These are phyloP conservation scores for Phainopepla nitens DNA, from an alignment of 2,113 vertebrate species.

Conservation along the genomic window DNA sequence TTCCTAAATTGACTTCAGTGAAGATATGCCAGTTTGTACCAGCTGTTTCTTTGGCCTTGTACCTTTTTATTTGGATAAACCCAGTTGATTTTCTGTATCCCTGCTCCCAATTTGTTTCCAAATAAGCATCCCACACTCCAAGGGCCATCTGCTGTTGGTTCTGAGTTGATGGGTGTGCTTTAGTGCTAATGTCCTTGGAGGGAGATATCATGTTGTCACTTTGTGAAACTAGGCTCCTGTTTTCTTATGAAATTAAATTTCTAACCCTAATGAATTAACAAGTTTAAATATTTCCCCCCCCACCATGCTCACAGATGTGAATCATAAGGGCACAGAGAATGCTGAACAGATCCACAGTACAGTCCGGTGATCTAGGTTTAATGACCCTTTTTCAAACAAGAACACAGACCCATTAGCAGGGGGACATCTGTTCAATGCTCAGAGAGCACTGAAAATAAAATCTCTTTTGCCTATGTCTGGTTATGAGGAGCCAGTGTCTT, in stretches of 20 bases:
- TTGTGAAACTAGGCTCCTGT: neutral
- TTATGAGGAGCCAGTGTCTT: neutral
- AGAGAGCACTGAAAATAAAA: neutral
- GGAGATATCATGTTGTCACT: neutral
- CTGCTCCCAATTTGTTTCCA: neutral
- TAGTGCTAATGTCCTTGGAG: neutral
- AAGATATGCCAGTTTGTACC: neutral
- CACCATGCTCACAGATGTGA: neutral
- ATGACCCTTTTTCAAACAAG: neutral
- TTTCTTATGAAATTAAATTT: neutral
- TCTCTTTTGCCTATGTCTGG: neutral
- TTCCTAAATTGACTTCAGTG: neutral
- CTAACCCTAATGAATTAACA: neutral
- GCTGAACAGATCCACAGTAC: neutral
- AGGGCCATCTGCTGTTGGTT: slow-evolving; percentile 23
- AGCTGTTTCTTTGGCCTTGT: neutral
- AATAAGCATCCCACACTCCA: neutral
- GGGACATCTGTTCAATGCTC: neutral
- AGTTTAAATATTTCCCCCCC: neutral
- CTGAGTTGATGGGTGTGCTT: neutral
- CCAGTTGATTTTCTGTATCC: neutral
- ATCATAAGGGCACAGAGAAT: neutral
- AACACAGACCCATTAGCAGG: neutral
- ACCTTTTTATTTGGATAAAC: neutral
- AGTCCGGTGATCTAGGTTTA: neutral